Conservation (phyloP, 2,888 invertebrate genomes). For the Kuschelorhynchus macadamiae region DNA sequence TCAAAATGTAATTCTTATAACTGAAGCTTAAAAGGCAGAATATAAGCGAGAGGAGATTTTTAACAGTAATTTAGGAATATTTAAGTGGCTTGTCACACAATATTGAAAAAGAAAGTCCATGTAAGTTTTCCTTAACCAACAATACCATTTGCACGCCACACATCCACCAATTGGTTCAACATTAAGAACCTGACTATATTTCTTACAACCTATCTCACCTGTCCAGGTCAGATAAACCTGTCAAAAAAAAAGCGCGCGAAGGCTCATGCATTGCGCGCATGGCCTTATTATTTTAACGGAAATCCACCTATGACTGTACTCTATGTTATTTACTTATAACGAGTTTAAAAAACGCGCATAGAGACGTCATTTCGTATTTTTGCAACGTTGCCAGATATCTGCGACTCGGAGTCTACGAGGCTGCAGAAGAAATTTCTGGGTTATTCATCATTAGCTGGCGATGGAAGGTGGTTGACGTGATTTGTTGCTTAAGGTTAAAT, state of each 20-base stretch:
- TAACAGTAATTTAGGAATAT: no score
- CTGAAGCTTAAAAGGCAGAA: no score
- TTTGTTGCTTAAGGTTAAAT: not conserved
- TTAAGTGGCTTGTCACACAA: no score
- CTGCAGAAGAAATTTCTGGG: conserved; percentile 48
- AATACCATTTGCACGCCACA: no score
- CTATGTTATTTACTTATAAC: conserved; percentile 40
- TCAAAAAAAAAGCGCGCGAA: conserved; percentile 61
- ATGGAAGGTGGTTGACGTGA: conserved; percentile 1
- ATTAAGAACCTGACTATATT: no score
- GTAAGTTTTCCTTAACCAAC: no score
- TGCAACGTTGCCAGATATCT: conserved; percentile 38
- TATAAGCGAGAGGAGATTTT: no score
- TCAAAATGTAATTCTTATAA: no score
- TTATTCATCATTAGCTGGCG: conserved; percentile 21
- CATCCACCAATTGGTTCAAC: no score
- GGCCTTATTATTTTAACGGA: conserved; percentile 60
- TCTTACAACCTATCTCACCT: conserved; percentile 65
- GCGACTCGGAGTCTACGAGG: conserved; percentile 39
- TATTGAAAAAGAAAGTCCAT: no score
- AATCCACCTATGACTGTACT: conserved; percentile 35
- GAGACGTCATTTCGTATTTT: conserved; percentile 58
- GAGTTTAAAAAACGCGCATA: conserved; percentile 60
- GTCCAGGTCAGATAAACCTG: conserved; percentile 62
- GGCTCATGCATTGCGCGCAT: conserved; percentile 70